Base-by-base conservation (phyloP, 1,140 invertebrate species). In the Aleiodes sp. region DNA sequence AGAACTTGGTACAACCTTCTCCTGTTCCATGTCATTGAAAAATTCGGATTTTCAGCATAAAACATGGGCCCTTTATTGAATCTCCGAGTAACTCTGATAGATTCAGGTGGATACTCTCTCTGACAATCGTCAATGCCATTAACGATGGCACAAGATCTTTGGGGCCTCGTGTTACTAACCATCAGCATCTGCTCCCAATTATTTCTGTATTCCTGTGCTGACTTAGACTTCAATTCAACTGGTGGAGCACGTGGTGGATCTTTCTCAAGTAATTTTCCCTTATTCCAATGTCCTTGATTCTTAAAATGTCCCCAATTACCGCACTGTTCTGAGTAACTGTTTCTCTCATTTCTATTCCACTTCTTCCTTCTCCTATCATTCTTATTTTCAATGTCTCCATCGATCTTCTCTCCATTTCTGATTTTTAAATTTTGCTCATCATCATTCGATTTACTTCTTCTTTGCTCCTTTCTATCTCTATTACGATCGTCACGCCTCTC, bases 111-210 rank as follows among this genome's bases (percentile, higher is more conserved):
- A 73, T 75, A 85, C 9, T 56, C 39, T 57, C 77, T 76, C 73
- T 81, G 80, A 0, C 76, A 75, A 21, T 83, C 82, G 14, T 80
- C 73, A 19, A 78, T 41, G 46, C 82, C 78, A 21, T 82, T 77
- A 3, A 71, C 80, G 2, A 82, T 31, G 8, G 80, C 73, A 7
- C 79, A 57, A 39, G 68, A 73, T 33, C 84, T 77, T 61, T 74
- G 76, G 1, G 71, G 31, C 69, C 73, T 78, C 59, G 61, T 35
- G 64, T 80, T 68, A 14, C 68, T 78, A n/a, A 85, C 64, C 75
- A 86, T 78, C 39, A 85, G 75, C 79, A 86, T 83, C 68, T 85
- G 80, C 21, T 84, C 78, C 0, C 81, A 72, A 67, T 78, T 75
- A n/a, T 75, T 76, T 16, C 71, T 39, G 65, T 80, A 86, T 73